Evolutionary conservation across 2,888 invertebrate species (phyloP), one percentile per base, ranked within the genome.

Genomic region (Osmoderma eremita): DNA sequence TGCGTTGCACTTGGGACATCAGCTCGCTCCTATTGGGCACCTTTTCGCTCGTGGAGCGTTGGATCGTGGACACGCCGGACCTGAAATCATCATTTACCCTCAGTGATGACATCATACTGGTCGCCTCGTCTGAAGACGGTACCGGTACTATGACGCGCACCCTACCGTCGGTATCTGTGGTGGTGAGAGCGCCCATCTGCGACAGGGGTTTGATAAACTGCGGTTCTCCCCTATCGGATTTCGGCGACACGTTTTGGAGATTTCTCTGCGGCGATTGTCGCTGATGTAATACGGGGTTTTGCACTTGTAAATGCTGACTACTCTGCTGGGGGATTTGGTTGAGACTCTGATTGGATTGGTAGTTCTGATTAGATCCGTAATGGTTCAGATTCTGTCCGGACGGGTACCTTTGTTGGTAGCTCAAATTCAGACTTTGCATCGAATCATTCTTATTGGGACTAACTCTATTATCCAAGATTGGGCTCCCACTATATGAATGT

Each of bases 21-120:
- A 93, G 86, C 79, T 94, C 93, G 81, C 91, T 94, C 63, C 93
- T 88, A 78, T 93, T 91, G 3, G 94, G 93, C 68, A 94, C 90
- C 80, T 92, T 92, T 77, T 94, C 94, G 82, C 94, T 94, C 30
- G 93, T 93, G 53, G 92, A 90, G 73, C 94, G 86, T 0, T 90
- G 90, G 71, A 92, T 91, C 3, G 88, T 85, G 1, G 88, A 86
- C 18, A 88, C 87, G 36, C 88, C 88, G 69, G 83, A 69, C 74
- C 84, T 79, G 18, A 84, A 82, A 73, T 85, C 86, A 65, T 86
- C 85, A 61, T 84, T 84, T 38, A 90, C 86, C 67, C 86, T 85
- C 18, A 90, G 80, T 41, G 87, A 85, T 8, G 86, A 83, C 8
- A 88, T 68, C 56, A 79, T 71, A 68, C 77, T 78, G 3, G 74